Base-by-base conservation (phyloP, 2,888 invertebrate genomes). In the Campoletis raptor region DNA sequence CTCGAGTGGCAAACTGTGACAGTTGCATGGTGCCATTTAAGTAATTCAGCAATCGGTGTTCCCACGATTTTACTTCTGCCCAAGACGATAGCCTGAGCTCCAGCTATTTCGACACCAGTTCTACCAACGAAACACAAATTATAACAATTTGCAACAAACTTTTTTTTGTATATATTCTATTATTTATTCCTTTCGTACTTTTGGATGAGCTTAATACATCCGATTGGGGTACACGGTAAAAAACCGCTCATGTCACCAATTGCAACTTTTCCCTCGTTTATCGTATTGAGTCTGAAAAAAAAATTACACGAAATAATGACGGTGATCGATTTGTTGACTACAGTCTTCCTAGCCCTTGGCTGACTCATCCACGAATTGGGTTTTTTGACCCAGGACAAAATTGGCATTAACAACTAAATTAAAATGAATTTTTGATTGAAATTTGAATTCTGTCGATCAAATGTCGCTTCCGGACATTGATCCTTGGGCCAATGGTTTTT, bases 1-100 rank as follows among this genome's bases (percentile, higher is more conserved):
- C 97, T 97, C 0, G 99, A 99, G 94, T 99, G 99, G 92, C 99
- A 99, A 54, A 98, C 96, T 0, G 99, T 99, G 5, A 99, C 99
- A 0, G 99, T 99, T 1, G 99, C 99, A 94, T 99, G 96, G 90
- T 98, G 96, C 99, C 99, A 99, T 94, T 98, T 98, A 52, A 99
- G 96, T 45, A 99, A 95, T 94, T 99, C 98, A 0, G 99, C 96
- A 87, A 97, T 98, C 0, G 99, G 99, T 0, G 99, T 98, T 66
- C 99, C 99, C 1, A 99, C 99, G 92, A 99, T 99, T 95, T 99
- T 99, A 94, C 99, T 99, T 90, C 99, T 96, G 0, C 99, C 99
- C 57, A 99, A 94, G 24, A 99, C 99, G 4, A 99, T 99, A 2
- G 98, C 99, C 87, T 96, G 96, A 84, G 97, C 97, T 6, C 99